Evolutionary conservation across 2,797 vertebrate species (phyloP).

Genomic region (Cyclura pinguis): DNA sequence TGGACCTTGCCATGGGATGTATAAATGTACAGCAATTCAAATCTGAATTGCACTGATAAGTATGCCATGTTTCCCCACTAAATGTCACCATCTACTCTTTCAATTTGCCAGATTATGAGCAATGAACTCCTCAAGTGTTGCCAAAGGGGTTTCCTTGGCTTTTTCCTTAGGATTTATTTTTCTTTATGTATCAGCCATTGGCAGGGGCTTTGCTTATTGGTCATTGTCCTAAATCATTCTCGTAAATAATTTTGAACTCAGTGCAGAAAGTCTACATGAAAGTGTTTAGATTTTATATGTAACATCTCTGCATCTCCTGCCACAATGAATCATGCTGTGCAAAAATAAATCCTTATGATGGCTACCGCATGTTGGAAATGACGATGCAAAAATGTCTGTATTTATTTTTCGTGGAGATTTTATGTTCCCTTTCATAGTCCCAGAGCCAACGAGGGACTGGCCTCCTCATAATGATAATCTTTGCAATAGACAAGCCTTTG

Average conservation of each 20-base stretch:
- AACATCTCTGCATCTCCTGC: background rate
- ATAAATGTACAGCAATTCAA: background rate
- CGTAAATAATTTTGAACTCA: background rate
- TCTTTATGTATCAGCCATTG: background rate
- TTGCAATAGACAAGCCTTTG: background rate
- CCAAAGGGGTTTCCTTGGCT: background rate
- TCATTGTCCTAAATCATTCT: background rate
- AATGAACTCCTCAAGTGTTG: background rate
- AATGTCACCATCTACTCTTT: background rate
- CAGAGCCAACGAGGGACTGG: background rate
- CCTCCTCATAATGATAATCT: background rate
- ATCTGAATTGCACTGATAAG: background rate
- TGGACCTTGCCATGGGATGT: background rate
- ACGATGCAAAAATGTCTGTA: background rate
- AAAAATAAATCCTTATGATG: conserved; percentile 5
- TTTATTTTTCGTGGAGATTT: background rate
- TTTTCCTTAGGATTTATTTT: background rate
- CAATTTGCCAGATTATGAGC: background rate
- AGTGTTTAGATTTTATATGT: background rate
- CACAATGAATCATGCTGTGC: conserved; percentile 2
- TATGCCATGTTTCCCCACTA: background rate
- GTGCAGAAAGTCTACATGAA: background rate
- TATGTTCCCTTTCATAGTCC: background rate
- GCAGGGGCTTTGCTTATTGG: background rate
- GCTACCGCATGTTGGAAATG: background rate